These are phyloP conservation scores for Colistium nudipinnis DNA, from an alignment of 2,113 vertebrate species.

Conservation along the genomic window DNA sequence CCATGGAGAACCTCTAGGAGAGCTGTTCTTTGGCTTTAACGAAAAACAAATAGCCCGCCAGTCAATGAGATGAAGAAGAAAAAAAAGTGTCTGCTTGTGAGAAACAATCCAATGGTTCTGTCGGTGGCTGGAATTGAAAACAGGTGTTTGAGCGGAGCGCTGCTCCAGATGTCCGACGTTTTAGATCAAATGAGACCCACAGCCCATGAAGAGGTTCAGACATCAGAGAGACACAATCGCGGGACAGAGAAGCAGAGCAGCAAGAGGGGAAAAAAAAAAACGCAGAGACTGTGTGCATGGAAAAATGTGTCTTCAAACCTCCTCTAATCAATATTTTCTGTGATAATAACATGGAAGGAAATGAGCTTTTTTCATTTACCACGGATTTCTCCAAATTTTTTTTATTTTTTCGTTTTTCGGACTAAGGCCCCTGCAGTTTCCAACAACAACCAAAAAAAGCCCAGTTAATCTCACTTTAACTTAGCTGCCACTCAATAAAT, in stretches of 20 bases:
- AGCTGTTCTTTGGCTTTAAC: conserved; percentile 45
- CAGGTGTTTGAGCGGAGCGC: conserved; percentile 78
- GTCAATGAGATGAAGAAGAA: conserved; percentile 48
- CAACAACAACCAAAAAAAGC: too few relatives aligned
- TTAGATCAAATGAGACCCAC: conserved; percentile 75
- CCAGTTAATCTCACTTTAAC: too few relatives aligned
- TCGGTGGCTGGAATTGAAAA: conserved; percentile 79
- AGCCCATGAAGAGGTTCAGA: conserved; percentile 63
- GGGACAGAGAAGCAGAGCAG: conserved; percentile 34
- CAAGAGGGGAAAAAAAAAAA: conserved; percentile 2
- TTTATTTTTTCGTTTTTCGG: too few relatives aligned
- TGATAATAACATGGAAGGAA: neutral
- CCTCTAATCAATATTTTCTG: conserved; percentile 1
- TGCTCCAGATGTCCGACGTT: conserved; percentile 76
- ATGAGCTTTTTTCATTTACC: too few relatives aligned
- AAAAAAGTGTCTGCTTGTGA: conserved; percentile 49
- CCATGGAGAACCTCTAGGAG: conserved; percentile 41
- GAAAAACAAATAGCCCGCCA: conserved; percentile 71
- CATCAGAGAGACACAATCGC: conserved; percentile 52
- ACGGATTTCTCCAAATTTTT: neutral
- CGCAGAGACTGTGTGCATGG: neutral
- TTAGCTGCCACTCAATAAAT: too few relatives aligned
- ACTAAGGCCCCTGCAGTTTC: too few relatives aligned
- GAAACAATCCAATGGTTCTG: conserved; percentile 75
- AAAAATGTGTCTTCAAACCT: conserved; percentile 5